phyloP scores from a whole-genome alignment of 2,113 vertebrate genomes.

The Lamprotornis superbus region DNA sequence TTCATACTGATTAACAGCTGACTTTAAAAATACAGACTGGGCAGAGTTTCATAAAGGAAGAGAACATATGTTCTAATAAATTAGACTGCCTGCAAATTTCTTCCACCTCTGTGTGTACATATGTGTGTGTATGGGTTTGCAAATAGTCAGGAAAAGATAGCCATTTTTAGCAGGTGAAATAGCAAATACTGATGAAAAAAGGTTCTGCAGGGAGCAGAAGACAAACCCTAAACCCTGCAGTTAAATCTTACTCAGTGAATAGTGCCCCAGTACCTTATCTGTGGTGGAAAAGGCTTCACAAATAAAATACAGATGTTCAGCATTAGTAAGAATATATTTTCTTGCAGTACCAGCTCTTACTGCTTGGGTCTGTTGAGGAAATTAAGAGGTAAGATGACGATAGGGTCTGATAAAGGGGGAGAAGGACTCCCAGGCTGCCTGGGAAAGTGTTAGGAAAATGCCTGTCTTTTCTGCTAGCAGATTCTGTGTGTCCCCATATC shows the following conservation, averaged over 20 bases:
- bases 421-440: neutral
- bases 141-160: neutral
- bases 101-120: neutral
- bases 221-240: neutral
- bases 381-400: neutral
- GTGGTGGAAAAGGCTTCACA: neutral
- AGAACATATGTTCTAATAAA: neutral
- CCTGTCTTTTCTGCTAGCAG: neutral
- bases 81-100: neutral
- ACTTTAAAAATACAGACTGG: neutral
- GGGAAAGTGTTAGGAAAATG: neutral
- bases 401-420: neutral
- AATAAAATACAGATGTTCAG: neutral
- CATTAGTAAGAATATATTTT: neutral
- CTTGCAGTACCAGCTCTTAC: rapidly evolving
- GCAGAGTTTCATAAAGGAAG: neutral
- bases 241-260: neutral
- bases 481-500: neutral
- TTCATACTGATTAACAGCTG: neutral
- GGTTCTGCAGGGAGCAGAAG: neutral
- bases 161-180: neutral
- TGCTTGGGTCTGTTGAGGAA: neutral
- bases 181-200: neutral
- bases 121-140: rapidly evolving
- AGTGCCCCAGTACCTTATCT: neutral